These are phyloP conservation scores for Microplitis mediator DNA, from an alignment of 1,140 invertebrate species.

Conservation along the genomic window DNA sequence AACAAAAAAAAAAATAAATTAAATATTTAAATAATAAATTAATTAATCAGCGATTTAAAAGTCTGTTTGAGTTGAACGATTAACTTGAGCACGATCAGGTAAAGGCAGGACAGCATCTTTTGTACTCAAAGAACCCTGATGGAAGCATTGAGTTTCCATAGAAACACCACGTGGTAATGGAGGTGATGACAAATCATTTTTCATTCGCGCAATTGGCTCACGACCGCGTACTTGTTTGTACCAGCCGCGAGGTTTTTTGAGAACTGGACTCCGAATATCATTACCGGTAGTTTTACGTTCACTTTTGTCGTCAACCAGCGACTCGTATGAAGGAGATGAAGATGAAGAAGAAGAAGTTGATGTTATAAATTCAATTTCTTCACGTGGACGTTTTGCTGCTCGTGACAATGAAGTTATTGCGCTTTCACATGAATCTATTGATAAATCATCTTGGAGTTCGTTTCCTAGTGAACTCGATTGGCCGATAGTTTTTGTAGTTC, in stretches of 20 bases:
- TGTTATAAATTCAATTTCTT: not conserved
- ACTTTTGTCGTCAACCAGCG: not conserved
- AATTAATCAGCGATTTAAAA: not conserved
- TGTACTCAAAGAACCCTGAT: conserved; percentile 42
- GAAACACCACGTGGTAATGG: conserved; percentile 31
- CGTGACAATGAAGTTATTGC: not conserved
- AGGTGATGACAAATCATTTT: conserved; percentile 12
- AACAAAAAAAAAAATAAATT: not conserved
- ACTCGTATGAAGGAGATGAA: not conserved
- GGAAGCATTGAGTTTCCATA: conserved; percentile 43
- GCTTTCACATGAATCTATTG: not conserved
- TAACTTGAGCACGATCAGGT: conserved; percentile 38
- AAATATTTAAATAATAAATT: not conserved
- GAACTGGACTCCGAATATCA: conserved; percentile 37
- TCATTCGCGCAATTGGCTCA: conserved; percentile 45
- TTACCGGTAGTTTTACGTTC: not conserved
- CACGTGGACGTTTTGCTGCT: conserved; percentile 26
- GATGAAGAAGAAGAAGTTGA: not conserved
- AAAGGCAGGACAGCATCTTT: conserved; percentile 40
- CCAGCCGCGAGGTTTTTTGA: conserved; percentile 46
- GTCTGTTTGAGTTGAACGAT: conserved; percentile 39
- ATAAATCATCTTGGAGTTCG: not conserved
- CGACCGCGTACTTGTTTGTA: conserved; percentile 43
- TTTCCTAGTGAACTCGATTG: too few species aligned
- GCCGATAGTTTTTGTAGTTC: too few species aligned